Percentiles rank a stretch among this genome's conserved stretches.
phyloP scores from a whole-genome alignment of 2,888 invertebrate species.

The Euclidia mi region DNA sequence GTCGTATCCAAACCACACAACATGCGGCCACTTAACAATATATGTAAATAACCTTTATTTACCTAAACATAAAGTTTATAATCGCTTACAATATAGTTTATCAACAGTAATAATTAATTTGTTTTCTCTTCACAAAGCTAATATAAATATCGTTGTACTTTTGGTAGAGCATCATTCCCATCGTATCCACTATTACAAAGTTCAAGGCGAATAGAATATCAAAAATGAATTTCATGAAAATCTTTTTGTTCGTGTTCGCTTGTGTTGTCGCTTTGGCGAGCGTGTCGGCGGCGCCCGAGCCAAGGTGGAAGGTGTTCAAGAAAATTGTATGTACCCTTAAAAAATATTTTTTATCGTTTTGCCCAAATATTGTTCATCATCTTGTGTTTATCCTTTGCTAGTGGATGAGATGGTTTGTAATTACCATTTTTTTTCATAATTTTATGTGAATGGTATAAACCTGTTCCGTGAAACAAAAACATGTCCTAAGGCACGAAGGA shows the following conservation, averaged over 20 bases:
- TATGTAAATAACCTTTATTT: background rate
- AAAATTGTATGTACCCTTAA: constrained; percentile 56
- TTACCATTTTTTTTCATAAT: no score
- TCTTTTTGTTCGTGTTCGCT: constrained; percentile 53
- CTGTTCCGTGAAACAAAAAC: no score
- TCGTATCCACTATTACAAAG: constrained; percentile 11
- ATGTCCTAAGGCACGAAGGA: no score
- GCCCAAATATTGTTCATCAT: no score
- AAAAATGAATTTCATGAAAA: constrained; percentile 64
- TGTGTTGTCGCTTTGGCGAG: constrained; percentile 49
- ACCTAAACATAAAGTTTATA: constrained; percentile 7
- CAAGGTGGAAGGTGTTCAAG: constrained; percentile 66
- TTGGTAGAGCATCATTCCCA: constrained; percentile 31
- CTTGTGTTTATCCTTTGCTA: no score
- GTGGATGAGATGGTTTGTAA: no score
- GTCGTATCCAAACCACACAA: no score
- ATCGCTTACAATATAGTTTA: background rate
- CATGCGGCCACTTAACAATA: no score
- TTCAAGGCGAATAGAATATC: constrained; percentile 6
- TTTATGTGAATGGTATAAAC: no score
- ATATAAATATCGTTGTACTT: constrained; percentile 8
- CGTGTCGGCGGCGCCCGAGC: constrained; percentile 62
- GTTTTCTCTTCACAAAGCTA: background rate
- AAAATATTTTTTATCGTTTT: no score
- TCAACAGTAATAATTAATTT: background rate